These are phyloP conservation scores for Fulica atra DNA, from an alignment of 2,113 vertebrate species.

Conservation along the genomic window DNA sequence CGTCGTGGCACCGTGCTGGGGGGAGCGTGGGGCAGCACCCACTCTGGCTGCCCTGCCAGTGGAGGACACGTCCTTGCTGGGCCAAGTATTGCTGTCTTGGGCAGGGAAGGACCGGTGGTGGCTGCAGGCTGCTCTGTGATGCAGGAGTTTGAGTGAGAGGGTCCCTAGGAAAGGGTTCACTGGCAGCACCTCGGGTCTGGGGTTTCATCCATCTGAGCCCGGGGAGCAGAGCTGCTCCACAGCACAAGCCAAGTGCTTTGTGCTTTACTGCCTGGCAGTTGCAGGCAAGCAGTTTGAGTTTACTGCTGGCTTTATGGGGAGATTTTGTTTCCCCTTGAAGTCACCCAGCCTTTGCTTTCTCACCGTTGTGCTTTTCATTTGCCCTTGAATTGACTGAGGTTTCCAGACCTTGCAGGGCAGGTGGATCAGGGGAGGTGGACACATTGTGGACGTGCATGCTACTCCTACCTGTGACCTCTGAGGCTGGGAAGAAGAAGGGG, in stretches of 20 bases:
- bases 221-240: accelerated
- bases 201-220: accelerated
- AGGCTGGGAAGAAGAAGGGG: not conserved
- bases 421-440: not conserved
- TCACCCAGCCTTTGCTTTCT: not conserved
- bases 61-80: not conserved
- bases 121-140: too few relatives aligned
- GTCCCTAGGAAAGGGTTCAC: not conserved
- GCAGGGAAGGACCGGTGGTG: too few relatives aligned
- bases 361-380: not conserved
- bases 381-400: not conserved
- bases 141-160: not conserved
- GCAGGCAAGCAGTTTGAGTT: not conserved
- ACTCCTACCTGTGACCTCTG: accelerated
- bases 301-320: not conserved
- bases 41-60: not conserved
- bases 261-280: not conserved
- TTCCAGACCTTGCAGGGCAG: not conserved
- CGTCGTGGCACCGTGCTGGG: accelerated
- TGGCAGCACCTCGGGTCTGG: accelerated
- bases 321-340: constrained; percentile 17
- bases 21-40: accelerated
- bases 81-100: accelerated
- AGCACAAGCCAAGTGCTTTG: accelerated
- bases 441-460: accelerated